A percentile compares a stretch with the other conserved stretches of the same genome.
phyloP scores from a whole-genome alignment of 2,797 vertebrate genomes.

The Mormyrops attenuatus region DNA sequence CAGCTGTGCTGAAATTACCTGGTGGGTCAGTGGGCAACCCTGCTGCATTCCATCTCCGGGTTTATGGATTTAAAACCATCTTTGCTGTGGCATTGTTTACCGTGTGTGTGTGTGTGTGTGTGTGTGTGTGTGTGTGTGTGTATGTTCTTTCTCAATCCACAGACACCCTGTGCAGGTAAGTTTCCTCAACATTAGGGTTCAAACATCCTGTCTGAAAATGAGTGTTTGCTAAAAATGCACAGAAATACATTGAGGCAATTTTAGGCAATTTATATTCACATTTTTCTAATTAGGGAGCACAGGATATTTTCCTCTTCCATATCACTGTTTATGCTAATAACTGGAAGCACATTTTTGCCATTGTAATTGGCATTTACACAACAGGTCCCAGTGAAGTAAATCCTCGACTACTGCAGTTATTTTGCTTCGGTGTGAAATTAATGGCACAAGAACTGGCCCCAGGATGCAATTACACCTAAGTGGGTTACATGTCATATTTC shows the following conservation, averaged over 20 bases:
- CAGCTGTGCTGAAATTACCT: neutral
- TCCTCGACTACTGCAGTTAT: constrained; percentile 5
- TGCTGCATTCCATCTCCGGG: neutral
- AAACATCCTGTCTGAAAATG: neutral
- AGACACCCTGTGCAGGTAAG: neutral
- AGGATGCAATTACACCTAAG: constrained; percentile 43
- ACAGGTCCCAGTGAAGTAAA: neutral
- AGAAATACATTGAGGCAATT: neutral
- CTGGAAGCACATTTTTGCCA: constrained; percentile 12
- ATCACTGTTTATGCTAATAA: constrained; percentile 15
- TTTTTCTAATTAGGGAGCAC: neutral
- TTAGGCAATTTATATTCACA: constrained; percentile 3
- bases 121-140: too few species aligned
- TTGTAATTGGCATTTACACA: neutral
- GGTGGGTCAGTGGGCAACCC: neutral
- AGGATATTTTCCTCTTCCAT: neutral
- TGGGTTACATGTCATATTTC: constrained; percentile 39
- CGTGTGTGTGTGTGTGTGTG: neutral
- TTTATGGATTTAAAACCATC: neutral
- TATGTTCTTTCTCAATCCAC: neutral
- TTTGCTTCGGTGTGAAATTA: constrained; percentile 24
- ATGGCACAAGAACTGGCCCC: constrained; percentile 33
- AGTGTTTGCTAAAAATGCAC: neutral
- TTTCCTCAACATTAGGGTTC: neutral
- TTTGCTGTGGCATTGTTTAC: neutral